These are phyloP conservation scores for Euplagia quadripunctaria DNA, from an alignment of 2,888 invertebrate genomes.

Conservation along the genomic window DNA sequence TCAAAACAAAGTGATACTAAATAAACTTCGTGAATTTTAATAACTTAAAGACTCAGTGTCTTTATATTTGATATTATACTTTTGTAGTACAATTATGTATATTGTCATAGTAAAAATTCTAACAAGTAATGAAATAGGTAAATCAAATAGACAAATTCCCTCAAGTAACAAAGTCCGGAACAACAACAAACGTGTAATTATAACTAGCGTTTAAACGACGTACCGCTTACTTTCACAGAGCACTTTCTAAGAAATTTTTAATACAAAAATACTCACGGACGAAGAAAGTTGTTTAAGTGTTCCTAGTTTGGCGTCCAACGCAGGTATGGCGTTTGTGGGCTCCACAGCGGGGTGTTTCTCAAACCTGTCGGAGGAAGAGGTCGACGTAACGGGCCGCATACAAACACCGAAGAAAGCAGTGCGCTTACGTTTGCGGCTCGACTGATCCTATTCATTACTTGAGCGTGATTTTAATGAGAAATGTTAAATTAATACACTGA, in stretches of 20 bases:
- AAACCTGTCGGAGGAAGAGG: conserved; percentile 75
- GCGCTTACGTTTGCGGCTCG: conserved; percentile 25
- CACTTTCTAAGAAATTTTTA: conserved; percentile 68
- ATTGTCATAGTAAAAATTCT: no score
- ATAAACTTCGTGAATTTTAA: background rate
- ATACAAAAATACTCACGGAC: conserved; percentile 64
- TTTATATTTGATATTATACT: background rate
- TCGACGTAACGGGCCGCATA: conserved; percentile 81
- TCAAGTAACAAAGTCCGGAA: conserved; percentile 5
- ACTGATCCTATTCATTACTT: conserved; percentile 34
- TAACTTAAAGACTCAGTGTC: background rate
- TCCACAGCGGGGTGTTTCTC: conserved; percentile 63
- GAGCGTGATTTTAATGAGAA: conserved; percentile 32
- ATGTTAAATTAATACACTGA: background rate
- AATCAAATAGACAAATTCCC: background rate
- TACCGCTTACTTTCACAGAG: conserved; percentile 52
- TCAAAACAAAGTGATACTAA: background rate
- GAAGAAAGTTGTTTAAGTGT: conserved; percentile 70
- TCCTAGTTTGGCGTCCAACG: conserved; percentile 62
- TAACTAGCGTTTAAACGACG: conserved; percentile 14
- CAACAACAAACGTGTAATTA: conserved; percentile 8
- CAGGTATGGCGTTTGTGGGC: conserved; percentile 62
- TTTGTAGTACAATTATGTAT: background rate
- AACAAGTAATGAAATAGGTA: background rate
- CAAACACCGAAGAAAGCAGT: conserved; percentile 66